Conservation (phyloP, 2,113 vertebrate species). For the Actenoides lindsayi region DNA sequence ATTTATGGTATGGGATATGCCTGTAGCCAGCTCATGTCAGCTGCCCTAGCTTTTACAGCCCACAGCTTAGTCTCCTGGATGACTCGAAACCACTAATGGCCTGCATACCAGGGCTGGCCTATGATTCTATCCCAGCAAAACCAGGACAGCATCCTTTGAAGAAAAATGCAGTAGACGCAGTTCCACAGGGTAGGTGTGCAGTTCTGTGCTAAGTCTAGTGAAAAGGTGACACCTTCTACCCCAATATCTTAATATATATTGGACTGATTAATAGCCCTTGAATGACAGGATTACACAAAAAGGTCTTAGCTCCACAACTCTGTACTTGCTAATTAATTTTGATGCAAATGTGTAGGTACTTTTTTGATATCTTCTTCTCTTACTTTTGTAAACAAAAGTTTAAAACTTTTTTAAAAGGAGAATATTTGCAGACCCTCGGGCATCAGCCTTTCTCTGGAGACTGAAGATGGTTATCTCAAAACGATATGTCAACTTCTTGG, state of each 20-base stretch:
- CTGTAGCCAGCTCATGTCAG: not conserved
- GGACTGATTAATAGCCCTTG: not conserved
- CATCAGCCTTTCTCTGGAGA: not conserved
- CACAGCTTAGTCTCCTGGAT: not conserved
- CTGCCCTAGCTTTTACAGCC: not conserved
- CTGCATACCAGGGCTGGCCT: not conserved
- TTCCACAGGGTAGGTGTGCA: not conserved
- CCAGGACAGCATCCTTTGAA: not conserved
- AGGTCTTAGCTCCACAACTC: not conserved
- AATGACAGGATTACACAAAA: not conserved
- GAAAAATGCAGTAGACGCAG: not conserved
- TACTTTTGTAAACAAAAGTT: not conserved
- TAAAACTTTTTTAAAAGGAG: not conserved
- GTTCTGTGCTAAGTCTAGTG: not conserved
- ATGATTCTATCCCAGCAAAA: not conserved
- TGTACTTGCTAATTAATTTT: not conserved
- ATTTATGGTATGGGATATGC: not conserved
- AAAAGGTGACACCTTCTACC: not conserved
- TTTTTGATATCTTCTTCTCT: not conserved
- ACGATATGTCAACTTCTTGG: not conserved
- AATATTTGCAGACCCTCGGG: not conserved
- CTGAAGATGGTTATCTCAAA: not conserved
- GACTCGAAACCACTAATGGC: not conserved
- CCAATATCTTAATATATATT: not conserved
- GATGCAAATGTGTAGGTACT: not conserved